Base-by-base conservation (phyloP, 2,888 invertebrate genomes). In the Mactromeris polynyma region DNA sequence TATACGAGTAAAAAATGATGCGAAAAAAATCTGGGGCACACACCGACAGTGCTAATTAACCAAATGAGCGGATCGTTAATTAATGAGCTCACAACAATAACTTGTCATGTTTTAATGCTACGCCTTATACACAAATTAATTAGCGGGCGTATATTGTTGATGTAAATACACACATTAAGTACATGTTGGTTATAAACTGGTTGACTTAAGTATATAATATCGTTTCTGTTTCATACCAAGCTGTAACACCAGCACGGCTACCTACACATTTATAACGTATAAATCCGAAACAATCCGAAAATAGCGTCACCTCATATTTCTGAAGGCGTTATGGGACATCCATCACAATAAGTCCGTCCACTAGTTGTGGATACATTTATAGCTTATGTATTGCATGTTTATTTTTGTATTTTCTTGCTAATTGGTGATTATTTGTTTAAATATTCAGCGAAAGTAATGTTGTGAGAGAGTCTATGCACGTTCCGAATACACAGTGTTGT, bases 111-210 rank as follows among this genome's bases (percentile, higher is more conserved):
- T 36, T 73, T 77, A 51, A 51, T 83, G 31, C 77, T 73, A 46
- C 51, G 69, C 73, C 77, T 83, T 51, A 83, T 83, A 83, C 26
- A 83, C n/a, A 69, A 69, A 83, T 83, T 83, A 83, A 83, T 83
- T 77, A 83, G 14, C 40, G 42, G 77, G 77, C 83, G 81, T 81
- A 58, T 36, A 36, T 81, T 54, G 54, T 54, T 26, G 58, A 26
- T 64, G 26, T 64, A 26, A 64, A 64, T 17, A 54, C 36, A 58
- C 33, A 54, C 36, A 46, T 31, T 54, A 58, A 81, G 33, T 54
- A 54, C 36, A 81, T 36, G 54, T 36, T 0, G 19, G 81, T 33
- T 36, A 81, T 81, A 81, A 81, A 81, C 26, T 19, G 54, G 19
- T 58, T 58, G 21, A 31, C 33, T 36, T 36, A 81, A n/a, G 58